Conservation (phyloP, 2,113 vertebrate genomes). For the Xenus cinereus region DNA sequence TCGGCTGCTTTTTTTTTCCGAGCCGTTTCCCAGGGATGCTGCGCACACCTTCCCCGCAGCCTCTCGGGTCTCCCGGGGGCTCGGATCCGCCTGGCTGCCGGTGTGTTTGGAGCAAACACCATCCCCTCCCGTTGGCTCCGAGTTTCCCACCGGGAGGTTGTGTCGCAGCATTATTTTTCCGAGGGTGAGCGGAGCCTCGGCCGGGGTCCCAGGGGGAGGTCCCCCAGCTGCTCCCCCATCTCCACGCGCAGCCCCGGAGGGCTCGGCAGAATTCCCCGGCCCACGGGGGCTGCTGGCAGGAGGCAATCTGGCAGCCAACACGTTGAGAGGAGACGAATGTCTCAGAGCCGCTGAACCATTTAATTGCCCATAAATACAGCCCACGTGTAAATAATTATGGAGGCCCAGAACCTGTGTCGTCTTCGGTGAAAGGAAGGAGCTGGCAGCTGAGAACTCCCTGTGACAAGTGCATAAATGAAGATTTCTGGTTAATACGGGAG, state of each 20-base stretch:
- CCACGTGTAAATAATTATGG: conserved; percentile 18
- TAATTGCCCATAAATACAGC: conserved; percentile 53
- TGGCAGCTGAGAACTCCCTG: not conserved
- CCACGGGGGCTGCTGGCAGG: not conserved
- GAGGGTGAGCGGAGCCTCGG: not conserved
- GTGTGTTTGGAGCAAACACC: not conserved
- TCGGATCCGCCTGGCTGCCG: rapidly evolving
- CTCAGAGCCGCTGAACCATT: not conserved
- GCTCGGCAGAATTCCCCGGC: not conserved
- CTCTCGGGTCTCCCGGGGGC: not conserved
- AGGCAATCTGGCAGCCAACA: conserved; percentile 24
- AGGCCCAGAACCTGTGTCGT: not conserved
- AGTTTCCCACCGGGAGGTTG: not conserved
- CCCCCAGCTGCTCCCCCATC: not conserved
- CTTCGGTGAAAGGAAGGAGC: not conserved
- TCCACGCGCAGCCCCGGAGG: rapidly evolving
- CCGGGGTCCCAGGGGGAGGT: not conserved
- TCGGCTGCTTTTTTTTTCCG: rapidly evolving
- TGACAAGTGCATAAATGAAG: not conserved
- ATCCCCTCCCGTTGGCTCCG: not conserved
- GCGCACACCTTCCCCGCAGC: not conserved
- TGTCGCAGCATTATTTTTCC: not conserved
- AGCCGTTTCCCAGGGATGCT: rapidly evolving
- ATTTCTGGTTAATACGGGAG: not conserved
- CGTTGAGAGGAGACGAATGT: conserved; percentile 38